Evolutionary conservation across 2,797 vertebrate species (phyloP), one percentile per base, ranked within the genome.

Genomic region (Bradypodion ventrale): DNA sequence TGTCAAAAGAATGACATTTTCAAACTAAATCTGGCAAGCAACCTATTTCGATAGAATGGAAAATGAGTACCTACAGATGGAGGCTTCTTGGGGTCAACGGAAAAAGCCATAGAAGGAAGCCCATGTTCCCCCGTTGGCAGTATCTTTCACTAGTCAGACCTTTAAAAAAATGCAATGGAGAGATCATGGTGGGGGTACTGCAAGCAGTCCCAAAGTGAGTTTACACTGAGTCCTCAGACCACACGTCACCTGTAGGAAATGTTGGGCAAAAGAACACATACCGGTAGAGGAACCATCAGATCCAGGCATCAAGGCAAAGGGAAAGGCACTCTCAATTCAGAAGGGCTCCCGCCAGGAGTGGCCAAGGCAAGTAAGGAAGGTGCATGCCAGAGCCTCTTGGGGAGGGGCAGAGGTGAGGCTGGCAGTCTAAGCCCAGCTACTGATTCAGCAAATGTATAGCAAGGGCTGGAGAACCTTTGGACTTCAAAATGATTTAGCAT

Each of bases 281-380:
- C 12, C 65, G 68, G 68, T 15, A 35, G 27, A 70, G 42, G 65
- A 56, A 37, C 44, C 37, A 42, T 21, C 27, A 77, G 75, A 63
- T 52, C 27, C 56, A 77, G 73, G 84, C 74, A 70, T 16, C 42
- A 69, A 76, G 19, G 32, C 35, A 68, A 79, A 52, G 37, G 74
- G 16, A 70, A 85, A 82, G 78, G 79, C 65, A 52, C 78, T 77
- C 52, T 70, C 52, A 77, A 40, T 44, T 69, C 16, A 23, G n/a
- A 63, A 42, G 79, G 15, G 5, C 76, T 44, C 73, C 56, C 49
- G 70, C 52, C 52, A 77, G 44, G 27, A 62, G 42, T 29, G 73
- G 44, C 60, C 46, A 84, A 52, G 42, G 25, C 44, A 49, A 63
- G 7, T 32, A 49, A 63, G 59, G 35, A 27, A 13, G 7, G 32